A percentile compares a stretch with the other conserved stretches of the same genome.
Evolutionary conservation across 1,140 invertebrate genomes (phyloP).

Genomic region (Lordiphosa clarofinis): DNA sequence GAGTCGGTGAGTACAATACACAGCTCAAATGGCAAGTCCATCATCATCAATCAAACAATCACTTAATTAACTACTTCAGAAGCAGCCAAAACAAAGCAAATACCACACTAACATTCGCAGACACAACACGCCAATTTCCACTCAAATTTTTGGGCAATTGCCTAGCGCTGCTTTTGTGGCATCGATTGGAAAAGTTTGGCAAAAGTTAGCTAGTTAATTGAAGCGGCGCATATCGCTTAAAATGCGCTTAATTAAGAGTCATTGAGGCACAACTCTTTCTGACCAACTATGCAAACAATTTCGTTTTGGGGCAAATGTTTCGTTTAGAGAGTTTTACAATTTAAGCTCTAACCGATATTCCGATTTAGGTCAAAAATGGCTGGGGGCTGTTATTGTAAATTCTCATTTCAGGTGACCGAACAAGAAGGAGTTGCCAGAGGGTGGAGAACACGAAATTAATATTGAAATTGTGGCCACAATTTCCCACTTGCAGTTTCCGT

Average conservation of each 20-base stretch:
- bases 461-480: constrained; percentile 52
- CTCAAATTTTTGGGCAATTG: constrained; percentile 38
- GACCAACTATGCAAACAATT: constrained; percentile 29
- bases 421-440: too few species aligned
- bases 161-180: constrained; percentile 44
- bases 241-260: constrained; percentile 55
- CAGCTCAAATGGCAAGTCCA: constrained; percentile 1
- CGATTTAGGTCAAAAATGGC: constrained; percentile 31
- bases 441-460: constrained; percentile 27
- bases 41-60: constrained; percentile 67
- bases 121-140: constrained; percentile 42
- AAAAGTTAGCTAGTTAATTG: constrained; percentile 11
- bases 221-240: constrained; percentile 41
- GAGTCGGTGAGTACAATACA: background rate
- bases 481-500: constrained; percentile 29
- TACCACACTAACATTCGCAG: too few species aligned
- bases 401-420: constrained; percentile 27
- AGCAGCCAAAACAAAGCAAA: constrained; percentile 14
- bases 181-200: constrained; percentile 62
- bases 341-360: constrained; percentile 24
- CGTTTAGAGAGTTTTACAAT: constrained; percentile 51
- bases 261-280: constrained; percentile 20
- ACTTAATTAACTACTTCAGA: constrained; percentile 71
- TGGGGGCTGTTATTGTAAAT: constrained; percentile 39
- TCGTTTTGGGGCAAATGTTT: constrained; percentile 33